A percentile compares a stretch with the other conserved stretches of the same genome.
Evolutionary conservation across 1,140 invertebrate species (phyloP).

Genomic region (Aphis craccivora): DNA sequence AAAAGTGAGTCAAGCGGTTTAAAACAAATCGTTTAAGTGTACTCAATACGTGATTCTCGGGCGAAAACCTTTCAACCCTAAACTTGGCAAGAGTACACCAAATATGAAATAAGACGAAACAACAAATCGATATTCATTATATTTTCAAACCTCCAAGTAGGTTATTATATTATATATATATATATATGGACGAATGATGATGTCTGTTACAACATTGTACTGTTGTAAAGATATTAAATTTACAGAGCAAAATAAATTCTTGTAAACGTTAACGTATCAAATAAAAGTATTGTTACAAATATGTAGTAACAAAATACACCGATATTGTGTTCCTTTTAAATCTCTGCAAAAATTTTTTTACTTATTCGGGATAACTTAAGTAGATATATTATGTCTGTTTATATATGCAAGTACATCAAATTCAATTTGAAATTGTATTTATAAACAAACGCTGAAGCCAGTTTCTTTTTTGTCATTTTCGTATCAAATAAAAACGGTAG

Average conservation of each 20-base stretch:
- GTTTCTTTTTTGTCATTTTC: background rate
- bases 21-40: slow-evolving; percentile 16
- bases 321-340: background rate
- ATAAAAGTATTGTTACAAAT: background rate
- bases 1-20: background rate
- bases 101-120: background rate
- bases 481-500: background rate
- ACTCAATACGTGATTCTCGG: background rate
- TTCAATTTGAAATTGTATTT: slow-evolving; percentile 26
- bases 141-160: background rate
- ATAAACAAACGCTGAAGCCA: background rate
- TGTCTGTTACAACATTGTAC: background rate
- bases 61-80: background rate
- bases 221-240: background rate
- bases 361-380: background rate
- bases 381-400: background rate
- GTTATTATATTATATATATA: background rate
- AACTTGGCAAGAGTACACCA: background rate
- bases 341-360: background rate
- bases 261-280: background rate
- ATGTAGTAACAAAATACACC: background rate
- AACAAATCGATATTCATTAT: background rate
- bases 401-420: background rate
- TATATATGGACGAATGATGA: background rate
- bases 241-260: background rate